Percentiles rank a stretch among this genome's conserved stretches.
Conservation (phyloP, 2,888 invertebrate species). For the Zygaena filipendulae region DNA sequence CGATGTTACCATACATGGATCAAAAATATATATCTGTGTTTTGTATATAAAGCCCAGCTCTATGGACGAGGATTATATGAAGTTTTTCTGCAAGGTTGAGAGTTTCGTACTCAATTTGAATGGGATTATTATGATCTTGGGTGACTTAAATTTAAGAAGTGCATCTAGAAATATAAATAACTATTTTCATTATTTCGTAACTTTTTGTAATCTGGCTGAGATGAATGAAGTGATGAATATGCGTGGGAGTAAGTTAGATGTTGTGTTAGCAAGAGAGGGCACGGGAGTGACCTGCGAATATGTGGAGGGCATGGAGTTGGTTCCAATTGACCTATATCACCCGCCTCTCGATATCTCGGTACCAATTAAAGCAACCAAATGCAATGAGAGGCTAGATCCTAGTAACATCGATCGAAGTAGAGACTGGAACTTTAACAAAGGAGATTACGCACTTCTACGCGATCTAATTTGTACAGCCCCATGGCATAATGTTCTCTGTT, state of each 20-base stretch:
- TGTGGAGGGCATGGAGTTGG: neutral
- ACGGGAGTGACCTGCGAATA: neutral
- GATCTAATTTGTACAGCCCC: neutral
- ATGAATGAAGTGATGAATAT: neutral
- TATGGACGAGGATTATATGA: conserved; percentile 6
- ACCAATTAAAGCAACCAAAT: neutral
- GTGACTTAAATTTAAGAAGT: conserved; percentile 4
- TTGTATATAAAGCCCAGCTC: conserved; percentile 11
- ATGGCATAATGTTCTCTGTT: neutral
- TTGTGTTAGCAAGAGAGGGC: conserved; percentile 1
- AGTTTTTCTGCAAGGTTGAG: conserved; percentile 5
- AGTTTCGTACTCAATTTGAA: conserved; percentile 1
- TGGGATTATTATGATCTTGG: conserved; percentile 1
- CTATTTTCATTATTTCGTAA: conserved; percentile 1
- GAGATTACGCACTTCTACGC: neutral
- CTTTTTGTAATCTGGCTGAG: conserved; percentile 1
- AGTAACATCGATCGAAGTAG: conserved; percentile 1
- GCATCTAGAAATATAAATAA: conserved; percentile 1
- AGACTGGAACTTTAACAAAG: conserved; percentile 4
- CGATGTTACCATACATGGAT: conserved; percentile 4
- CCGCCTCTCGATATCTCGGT: conserved; percentile 1
- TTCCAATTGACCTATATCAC: conserved; percentile 1
- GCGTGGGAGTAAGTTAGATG: neutral
- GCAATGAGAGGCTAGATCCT: neutral
- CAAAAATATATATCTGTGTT: conserved; percentile 7